These are phyloP conservation scores for Parnassius mnemosyne DNA, from an alignment of 2,888 invertebrate genomes.

Conservation along the genomic window DNA sequence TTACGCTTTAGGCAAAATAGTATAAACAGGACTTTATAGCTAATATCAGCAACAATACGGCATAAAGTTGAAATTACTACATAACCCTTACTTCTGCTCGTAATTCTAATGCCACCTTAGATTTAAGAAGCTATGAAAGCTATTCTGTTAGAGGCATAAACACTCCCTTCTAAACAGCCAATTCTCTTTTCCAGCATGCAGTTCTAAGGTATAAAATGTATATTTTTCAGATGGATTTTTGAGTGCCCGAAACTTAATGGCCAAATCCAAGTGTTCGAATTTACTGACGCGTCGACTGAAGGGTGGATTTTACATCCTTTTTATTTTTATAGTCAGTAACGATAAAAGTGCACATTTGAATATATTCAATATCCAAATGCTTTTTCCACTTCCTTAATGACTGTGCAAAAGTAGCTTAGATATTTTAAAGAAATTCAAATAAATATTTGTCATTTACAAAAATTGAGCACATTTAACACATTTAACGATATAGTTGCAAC, in stretches of 20 bases:
- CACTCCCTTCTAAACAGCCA: conserved; percentile 55
- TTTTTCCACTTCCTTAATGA: conserved; percentile 18
- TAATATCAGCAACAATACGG: conserved; percentile 52
- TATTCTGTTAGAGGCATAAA: conserved; percentile 46
- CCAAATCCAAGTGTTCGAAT: conserved; percentile 73
- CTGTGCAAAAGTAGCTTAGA: too few relatives aligned
- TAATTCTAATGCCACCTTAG: conserved; percentile 54
- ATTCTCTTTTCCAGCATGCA: conserved; percentile 49
- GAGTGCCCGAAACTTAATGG: conserved; percentile 76
- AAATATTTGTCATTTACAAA: too few relatives aligned
- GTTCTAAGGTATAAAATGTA: conserved; percentile 57
- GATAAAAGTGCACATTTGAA: conserved; percentile 69
- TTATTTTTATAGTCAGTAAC: conserved; percentile 64
- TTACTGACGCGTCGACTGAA: conserved; percentile 54
- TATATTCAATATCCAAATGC: conserved; percentile 36
- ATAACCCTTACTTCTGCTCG: conserved; percentile 47
- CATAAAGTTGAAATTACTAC: conserved; percentile 55
- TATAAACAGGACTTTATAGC: conserved; percentile 54
- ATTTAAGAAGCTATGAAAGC: conserved; percentile 43
- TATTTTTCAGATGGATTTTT: conserved; percentile 80
- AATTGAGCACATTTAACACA: too few relatives aligned
- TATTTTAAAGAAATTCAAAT: neutral
- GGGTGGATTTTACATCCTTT: conserved; percentile 64
- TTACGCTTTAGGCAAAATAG: conserved; percentile 39
- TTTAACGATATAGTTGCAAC: too few relatives aligned